A percentile compares a stretch with the other conserved stretches of the same genome.
phyloP scores from a whole-genome alignment of 2,888 invertebrate species.

The Stenoptilia bipunctidactyla region DNA sequence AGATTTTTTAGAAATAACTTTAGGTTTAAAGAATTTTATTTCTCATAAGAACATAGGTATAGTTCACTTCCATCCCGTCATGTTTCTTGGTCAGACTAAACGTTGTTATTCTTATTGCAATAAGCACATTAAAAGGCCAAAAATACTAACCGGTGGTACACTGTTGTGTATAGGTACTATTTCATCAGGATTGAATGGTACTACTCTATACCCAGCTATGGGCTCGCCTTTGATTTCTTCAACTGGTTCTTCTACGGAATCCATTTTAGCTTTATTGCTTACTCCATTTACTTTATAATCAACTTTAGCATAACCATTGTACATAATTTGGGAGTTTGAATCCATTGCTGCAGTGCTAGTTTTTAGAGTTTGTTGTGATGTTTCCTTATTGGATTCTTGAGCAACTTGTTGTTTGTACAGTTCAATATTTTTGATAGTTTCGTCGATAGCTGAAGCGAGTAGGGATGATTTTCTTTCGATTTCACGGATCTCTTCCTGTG shows the following conservation, averaged over 20 bases:
- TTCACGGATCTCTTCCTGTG: slow-evolving; percentile 53
- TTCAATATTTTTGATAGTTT: slow-evolving; percentile 55
- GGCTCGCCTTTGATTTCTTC: slow-evolving; percentile 18
- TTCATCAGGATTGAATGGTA: slow-evolving; percentile 24
- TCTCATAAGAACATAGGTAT: too few relatives aligned
- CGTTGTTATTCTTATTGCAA: too few relatives aligned
- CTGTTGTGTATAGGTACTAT: slow-evolving; percentile 4
- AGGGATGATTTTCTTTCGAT: slow-evolving; percentile 50
- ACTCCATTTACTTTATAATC: background rate
- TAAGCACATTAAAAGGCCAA: too few relatives aligned
- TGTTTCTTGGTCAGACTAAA: too few relatives aligned
- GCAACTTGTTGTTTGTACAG: slow-evolving; percentile 55
- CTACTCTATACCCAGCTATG: slow-evolving; percentile 22
- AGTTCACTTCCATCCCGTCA: too few relatives aligned
- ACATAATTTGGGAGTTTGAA: slow-evolving; percentile 9
- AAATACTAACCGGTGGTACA: background rate
- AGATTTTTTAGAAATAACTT: too few relatives aligned
- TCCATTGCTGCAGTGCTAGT: slow-evolving; percentile 6
- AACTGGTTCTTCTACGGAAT: background rate
- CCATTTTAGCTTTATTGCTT: background rate
- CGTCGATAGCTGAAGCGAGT: slow-evolving; percentile 52
- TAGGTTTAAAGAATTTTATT: too few relatives aligned
- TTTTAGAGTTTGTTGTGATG: slow-evolving; percentile 11
- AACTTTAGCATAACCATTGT: slow-evolving; percentile 18
- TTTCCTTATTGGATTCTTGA: too few relatives aligned